These are phyloP conservation scores for Nasua narica DNA, from an alignment of 2,797 vertebrate species.

Conservation along the genomic window DNA sequence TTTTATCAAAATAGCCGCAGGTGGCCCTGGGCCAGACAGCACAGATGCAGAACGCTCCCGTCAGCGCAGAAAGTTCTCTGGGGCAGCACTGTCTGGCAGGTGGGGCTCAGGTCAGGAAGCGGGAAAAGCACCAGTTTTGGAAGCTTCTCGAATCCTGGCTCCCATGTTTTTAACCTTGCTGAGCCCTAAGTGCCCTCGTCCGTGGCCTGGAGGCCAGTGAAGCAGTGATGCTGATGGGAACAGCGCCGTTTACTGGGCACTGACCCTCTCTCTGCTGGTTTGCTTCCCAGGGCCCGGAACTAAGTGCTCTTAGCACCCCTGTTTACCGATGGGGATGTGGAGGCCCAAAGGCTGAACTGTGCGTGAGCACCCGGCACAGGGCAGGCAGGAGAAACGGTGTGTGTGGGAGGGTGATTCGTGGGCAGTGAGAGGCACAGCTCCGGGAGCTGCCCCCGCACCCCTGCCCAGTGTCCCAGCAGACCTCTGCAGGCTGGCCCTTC, in stretches of 20 bases:
- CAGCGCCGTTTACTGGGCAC: neutral
- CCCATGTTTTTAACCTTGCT: neutral
- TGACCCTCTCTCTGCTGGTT: neutral
- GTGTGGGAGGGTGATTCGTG: neutral
- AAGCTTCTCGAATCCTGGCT: neutral
- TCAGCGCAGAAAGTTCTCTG: neutral
- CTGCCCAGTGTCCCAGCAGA: neutral
- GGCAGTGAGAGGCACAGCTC: neutral
- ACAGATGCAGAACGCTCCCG: neutral
- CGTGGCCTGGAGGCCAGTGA: neutral
- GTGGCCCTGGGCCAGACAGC: neutral
- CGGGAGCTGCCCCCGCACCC: neutral
- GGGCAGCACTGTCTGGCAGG: neutral
- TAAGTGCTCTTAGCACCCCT: neutral
- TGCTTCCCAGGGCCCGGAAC: neutral
- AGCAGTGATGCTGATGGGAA: neutral
- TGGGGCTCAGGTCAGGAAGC: neutral
- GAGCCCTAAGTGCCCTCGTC: neutral
- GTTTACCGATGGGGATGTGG: neutral
- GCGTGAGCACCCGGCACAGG: neutral
- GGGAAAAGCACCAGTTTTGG: neutral
- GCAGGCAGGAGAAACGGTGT: neutral
- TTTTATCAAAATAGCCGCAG: neutral
- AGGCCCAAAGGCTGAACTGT: neutral
- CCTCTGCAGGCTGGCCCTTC: rapidly evolving